These are phyloP conservation scores for Micromys minutus DNA, from an alignment of 2,113 vertebrate species.

Conservation along the genomic window DNA sequence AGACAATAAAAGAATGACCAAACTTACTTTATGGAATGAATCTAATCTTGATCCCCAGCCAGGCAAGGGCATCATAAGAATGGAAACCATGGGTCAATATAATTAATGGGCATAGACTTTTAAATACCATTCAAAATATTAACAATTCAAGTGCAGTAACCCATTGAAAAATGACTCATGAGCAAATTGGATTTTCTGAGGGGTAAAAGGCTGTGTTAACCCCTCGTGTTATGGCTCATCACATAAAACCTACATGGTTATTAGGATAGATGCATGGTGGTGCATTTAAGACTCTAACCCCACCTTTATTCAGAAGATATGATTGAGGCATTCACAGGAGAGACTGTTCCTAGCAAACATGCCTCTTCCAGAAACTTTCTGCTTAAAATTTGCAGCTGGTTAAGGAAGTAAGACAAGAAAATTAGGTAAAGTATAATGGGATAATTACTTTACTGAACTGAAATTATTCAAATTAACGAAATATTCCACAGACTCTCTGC, in stretches of 20 bases:
- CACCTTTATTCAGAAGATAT: neutral
- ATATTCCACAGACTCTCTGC: neutral
- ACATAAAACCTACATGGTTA: neutral
- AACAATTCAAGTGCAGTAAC: conserved; percentile 23
- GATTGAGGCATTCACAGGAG: neutral
- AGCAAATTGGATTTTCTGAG: neutral
- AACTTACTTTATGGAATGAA: conserved; percentile 47
- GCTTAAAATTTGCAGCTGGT: neutral
- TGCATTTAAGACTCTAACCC: neutral
- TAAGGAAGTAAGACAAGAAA: neutral
- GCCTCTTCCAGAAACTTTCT: too few species aligned
- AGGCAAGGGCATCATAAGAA: neutral
- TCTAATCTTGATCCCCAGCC: conserved; percentile 17
- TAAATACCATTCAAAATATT: conserved; percentile 38
- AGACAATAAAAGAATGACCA: conserved; percentile 54
- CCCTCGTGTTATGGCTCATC: neutral
- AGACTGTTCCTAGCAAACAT: too few species aligned
- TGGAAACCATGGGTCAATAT: neutral
- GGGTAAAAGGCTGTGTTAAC: neutral
- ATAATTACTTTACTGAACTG: neutral
- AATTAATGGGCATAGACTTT: conserved; percentile 35
- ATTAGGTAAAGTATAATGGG: neutral
- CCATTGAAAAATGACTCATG: neutral
- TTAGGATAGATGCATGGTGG: neutral
- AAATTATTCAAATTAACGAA: neutral